phyloP scores from a whole-genome alignment of 2,113 vertebrate species.

The Gallinago media region DNA sequence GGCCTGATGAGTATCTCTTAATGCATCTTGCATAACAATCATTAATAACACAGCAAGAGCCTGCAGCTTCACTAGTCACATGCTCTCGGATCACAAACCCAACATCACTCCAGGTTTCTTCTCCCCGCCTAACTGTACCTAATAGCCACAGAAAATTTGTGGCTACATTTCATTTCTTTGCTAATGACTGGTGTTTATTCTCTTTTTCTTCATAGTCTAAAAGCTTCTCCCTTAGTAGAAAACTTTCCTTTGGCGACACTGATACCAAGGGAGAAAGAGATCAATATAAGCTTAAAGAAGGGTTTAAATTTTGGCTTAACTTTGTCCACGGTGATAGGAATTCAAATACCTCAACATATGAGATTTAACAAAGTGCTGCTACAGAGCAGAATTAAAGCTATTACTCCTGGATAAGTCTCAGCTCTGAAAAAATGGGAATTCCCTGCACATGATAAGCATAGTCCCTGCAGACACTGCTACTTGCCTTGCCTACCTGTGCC shows the following conservation, averaged over 20 bases:
- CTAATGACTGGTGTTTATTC: background rate
- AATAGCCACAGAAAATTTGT: background rate
- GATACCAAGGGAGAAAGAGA: background rate
- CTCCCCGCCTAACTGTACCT: background rate
- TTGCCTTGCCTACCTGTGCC: background rate
- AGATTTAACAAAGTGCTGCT: background rate
- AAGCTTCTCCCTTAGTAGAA: background rate
- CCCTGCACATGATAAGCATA: background rate
- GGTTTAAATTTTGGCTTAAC: background rate
- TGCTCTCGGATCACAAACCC: background rate
- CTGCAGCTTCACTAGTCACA: background rate
- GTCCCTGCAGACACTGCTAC: background rate
- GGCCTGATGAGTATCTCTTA: constrained; percentile 11
- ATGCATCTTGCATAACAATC: constrained; percentile 38
- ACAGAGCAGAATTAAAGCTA: background rate
- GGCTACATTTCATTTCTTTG: background rate
- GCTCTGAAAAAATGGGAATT: background rate
- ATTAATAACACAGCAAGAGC: background rate
- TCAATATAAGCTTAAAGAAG: background rate
- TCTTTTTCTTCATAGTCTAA: background rate
- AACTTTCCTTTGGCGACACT: background rate
- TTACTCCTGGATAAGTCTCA: background rate
- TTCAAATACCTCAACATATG: background rate
- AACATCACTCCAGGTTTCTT: background rate
- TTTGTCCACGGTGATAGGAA: background rate